These are phyloP conservation scores for Monochamus saltuarius DNA, from an alignment of 1,140 invertebrate genomes.

Conservation along the genomic window DNA sequence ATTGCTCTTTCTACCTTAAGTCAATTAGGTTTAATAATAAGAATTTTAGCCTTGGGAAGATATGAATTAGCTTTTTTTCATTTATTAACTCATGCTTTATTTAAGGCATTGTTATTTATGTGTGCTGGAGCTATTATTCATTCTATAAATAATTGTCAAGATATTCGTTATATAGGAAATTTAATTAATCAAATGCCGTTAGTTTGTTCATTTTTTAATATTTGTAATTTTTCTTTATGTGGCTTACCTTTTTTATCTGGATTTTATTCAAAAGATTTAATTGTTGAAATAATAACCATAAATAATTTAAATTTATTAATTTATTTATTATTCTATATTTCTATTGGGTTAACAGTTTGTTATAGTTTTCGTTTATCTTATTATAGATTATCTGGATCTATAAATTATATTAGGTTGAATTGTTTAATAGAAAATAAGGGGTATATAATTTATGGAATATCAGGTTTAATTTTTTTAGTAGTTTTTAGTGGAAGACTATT, in stretches of 20 bases:
- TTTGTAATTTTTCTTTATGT: slow-evolving; percentile 57
- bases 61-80: slow-evolving; percentile 62
- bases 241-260: slow-evolving; percentile 61
- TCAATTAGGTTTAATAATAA: slow-evolving; percentile 67
- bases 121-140: slow-evolving; percentile 63
- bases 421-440: slow-evolving; percentile 53
- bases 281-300: slow-evolving; percentile 58
- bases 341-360: slow-evolving; percentile 57
- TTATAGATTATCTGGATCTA: slow-evolving; percentile 54
- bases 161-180: slow-evolving; percentile 61
- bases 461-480: slow-evolving; percentile 56
- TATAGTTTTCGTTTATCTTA: slow-evolving; percentile 59
- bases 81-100: slow-evolving; percentile 63
- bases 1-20: slow-evolving; percentile 72
- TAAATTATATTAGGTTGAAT: slow-evolving; percentile 53
- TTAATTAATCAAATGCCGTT: slow-evolving; percentile 52
- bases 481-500: slow-evolving; percentile 53
- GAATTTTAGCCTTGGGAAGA: slow-evolving; percentile 55
- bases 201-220: slow-evolving; percentile 54
- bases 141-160: slow-evolving; percentile 59
- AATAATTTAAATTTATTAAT: slow-evolving; percentile 55
- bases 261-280: slow-evolving; percentile 68
- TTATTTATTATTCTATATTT: slow-evolving; percentile 57
- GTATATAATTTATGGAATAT: slow-evolving; percentile 54
- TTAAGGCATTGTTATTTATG: slow-evolving; percentile 67